Evolutionary conservation across 2,797 vertebrate genomes (phyloP).

Genomic region (Periophthalmus magnuspinnatus): DNA sequence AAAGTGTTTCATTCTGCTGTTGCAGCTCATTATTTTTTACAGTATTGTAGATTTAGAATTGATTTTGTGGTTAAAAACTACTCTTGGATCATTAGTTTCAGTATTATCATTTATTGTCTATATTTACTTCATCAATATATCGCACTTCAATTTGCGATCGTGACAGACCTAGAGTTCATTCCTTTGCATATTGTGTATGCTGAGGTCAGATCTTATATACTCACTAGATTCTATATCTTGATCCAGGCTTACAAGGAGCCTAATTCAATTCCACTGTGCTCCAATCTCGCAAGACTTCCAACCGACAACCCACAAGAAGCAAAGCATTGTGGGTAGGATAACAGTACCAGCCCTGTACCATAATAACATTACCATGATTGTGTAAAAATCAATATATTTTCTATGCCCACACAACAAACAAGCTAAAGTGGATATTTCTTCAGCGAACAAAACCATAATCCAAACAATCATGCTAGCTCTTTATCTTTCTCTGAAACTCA

Average conservation of each 20-base stretch:
- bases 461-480: constrained; percentile 3
- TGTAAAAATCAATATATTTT: constrained; percentile 64
- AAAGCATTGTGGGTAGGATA: constrained; percentile 37
- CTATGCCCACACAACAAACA: constrained; percentile 5
- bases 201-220: constrained; percentile 11
- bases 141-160: too few species aligned
- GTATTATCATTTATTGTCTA: too few species aligned
- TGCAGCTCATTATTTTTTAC: too few species aligned
- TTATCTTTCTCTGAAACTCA: constrained; percentile 29
- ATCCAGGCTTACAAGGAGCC: constrained; percentile 43
- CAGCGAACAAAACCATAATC: constrained; percentile 8
- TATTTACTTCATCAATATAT: too few species aligned
- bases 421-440: constrained; percentile 28
- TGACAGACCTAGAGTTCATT: too few species aligned
- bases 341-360: constrained; percentile 51
- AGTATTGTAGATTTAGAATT: too few species aligned
- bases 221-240: constrained; percentile 53
- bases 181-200: constrained; percentile 32
- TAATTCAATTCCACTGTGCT: constrained; percentile 59
- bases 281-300: constrained; percentile 42
- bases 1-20: too few species aligned
- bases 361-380: constrained; percentile 69
- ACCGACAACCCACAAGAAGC: constrained; percentile 44
- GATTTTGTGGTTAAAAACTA: too few species aligned
- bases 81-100: too few species aligned